Conservation (phyloP, 2,888 invertebrate species). For the Plebejus anna region DNA sequence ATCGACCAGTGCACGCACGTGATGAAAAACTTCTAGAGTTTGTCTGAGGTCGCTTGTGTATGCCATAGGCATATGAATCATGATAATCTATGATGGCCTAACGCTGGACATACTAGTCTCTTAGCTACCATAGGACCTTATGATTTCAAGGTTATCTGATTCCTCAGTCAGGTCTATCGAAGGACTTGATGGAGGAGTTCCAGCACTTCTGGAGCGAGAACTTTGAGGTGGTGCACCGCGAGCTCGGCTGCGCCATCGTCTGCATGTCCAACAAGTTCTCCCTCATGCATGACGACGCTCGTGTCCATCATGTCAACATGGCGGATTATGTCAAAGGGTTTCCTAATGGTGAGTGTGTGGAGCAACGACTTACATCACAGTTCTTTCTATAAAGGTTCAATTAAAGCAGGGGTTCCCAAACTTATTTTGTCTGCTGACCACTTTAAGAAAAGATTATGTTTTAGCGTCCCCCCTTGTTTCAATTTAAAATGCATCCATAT, state of each 20-base stretch:
- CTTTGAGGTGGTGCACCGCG: slow-evolving; percentile 69
- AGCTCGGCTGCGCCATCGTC: slow-evolving; percentile 72
- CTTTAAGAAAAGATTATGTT: too few relatives aligned
- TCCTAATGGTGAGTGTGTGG: slow-evolving; percentile 54
- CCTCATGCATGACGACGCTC: slow-evolving; percentile 63
- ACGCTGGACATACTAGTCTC: too few relatives aligned
- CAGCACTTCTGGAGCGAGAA: slow-evolving; percentile 72
- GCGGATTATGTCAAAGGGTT: slow-evolving; percentile 67
- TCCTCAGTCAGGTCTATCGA: slow-evolving; percentile 56
- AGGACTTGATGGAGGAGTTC: slow-evolving; percentile 65
- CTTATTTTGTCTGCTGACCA: too few relatives aligned
- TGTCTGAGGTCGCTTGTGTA: too few relatives aligned
- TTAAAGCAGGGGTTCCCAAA: too few relatives aligned
- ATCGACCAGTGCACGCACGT: background rate
- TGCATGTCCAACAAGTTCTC: slow-evolving; percentile 74
- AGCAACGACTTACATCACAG: background rate
- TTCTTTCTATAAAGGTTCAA: too few relatives aligned
- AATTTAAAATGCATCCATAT: too few relatives aligned
- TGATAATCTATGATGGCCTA: too few relatives aligned
- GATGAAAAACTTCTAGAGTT: background rate
- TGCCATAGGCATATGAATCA: too few relatives aligned
- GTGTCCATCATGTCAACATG: slow-evolving; percentile 70
- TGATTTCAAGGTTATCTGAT: background rate
- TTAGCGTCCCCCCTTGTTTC: too few relatives aligned
- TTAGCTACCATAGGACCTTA: too few relatives aligned